Conservation (phyloP, 2,888 invertebrate species). For the Catocala sponsa region DNA sequence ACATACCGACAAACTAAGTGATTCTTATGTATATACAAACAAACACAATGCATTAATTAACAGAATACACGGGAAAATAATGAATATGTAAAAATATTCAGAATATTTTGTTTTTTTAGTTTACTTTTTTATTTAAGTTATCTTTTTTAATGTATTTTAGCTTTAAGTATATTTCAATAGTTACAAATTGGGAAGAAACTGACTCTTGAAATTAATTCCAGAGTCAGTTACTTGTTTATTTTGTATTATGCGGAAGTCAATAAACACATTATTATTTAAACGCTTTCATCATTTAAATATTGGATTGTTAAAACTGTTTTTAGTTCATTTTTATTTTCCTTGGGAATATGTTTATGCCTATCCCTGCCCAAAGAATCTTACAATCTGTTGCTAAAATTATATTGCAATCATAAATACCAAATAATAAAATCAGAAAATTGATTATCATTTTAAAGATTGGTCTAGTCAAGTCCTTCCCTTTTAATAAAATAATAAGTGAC, state of each 20-base stretch:
- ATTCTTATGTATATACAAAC: conserved; percentile 1
- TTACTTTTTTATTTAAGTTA: conserved; percentile 32
- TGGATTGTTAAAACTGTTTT: conserved; percentile 11
- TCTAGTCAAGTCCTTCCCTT: conserved; percentile 14
- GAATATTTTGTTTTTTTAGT: conserved; percentile 39
- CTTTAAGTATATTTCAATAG: conserved; percentile 39
- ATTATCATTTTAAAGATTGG: conserved; percentile 10
- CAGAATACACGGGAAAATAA: conserved; percentile 15
- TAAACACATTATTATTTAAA: conserved; percentile 34
- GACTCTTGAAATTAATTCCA: conserved; percentile 12
- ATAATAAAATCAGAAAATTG: conserved; percentile 6
- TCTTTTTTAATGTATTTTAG: conserved; percentile 44
- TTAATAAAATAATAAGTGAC: conserved; percentile 9
- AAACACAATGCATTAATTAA: conserved; percentile 3
- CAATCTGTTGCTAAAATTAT: conserved; percentile 9
- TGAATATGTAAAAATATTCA: conserved; percentile 4
- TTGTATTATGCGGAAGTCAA: conserved; percentile 39
- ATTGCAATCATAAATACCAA: conserved; percentile 7
- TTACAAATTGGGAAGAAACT: conserved; percentile 29
- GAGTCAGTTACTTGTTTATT: conserved; percentile 26
- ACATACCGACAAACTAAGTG: not conserved
- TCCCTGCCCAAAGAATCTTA: conserved; percentile 17
- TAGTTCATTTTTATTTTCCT: conserved; percentile 7
- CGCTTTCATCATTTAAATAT: not conserved
- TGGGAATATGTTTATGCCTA: conserved; percentile 7